These are phyloP conservation scores for Euphonia xanthogaster DNA, from an alignment of 2,797 vertebrate genomes.

Conservation along the genomic window DNA sequence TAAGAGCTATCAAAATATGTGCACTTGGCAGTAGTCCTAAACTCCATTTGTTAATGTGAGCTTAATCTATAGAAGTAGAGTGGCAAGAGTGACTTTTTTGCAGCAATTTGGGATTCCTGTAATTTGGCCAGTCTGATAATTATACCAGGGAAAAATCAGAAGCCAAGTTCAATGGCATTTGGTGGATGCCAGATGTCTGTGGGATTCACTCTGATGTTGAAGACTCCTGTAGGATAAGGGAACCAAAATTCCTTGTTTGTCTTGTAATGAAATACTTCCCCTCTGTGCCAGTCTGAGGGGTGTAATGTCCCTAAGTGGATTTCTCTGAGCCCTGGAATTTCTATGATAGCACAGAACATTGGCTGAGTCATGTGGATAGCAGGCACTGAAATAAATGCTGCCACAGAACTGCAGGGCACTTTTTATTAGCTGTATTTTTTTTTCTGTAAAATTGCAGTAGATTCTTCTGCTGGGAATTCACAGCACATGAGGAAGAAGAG, in stretches of 20 bases:
- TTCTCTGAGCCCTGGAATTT: background rate
- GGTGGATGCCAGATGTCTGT: background rate
- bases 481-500: background rate
- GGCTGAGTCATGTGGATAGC: background rate
- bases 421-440: background rate
- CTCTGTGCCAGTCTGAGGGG: accelerated
- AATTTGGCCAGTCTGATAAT: background rate
- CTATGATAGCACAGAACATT: background rate
- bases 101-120: background rate
- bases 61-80: background rate
- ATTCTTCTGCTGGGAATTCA: background rate
- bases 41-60: background rate
- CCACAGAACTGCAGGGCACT: background rate
- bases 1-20: background rate
- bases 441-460: background rate
- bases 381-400: background rate
- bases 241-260: background rate
- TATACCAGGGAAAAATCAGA: background rate
- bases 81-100: background rate
- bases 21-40: background rate
- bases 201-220: background rate
- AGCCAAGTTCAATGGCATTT: background rate
- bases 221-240: background rate
- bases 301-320: background rate
- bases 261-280: background rate